Evolutionary conservation across 2,888 invertebrate species (phyloP), one percentile per base, ranked within the genome.

Genomic region (Margaritifera margaritifera): DNA sequence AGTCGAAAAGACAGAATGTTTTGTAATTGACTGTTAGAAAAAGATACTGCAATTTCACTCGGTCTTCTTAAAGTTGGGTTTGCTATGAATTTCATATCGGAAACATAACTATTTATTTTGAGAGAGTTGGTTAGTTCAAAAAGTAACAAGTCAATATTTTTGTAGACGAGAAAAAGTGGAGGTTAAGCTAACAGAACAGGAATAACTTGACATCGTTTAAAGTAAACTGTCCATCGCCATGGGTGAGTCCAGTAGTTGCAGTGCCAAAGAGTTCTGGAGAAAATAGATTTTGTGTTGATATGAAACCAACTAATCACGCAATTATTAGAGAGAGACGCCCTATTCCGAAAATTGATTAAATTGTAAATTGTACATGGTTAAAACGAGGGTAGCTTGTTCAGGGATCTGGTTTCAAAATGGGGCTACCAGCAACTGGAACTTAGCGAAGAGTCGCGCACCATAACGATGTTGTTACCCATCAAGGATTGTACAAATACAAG

Each of bases 391-490:
- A 74, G 58, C 58, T 64, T 80, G 1, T 83, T 80, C 61, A 69
- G 66, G 53, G 81, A 81, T 42, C 58, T 84, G 5, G 83, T 81
- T 65, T 66, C 81, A 0, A 79, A 74, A 55, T 73, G 64, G 69
- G 80, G 75, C 0, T 84, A 75, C 59, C 80, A 82, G 55, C 80
- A 31, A 83, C 20, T 81, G 78, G 18, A 62, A 80, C 31, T 31
- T 31, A 31, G 31, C 31, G 31, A 31, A 31, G 31, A 31, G n/a
- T n/a, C 6, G 31, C 1, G 1, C 31, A 31, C 31, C 31, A 1
- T 8, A 15, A 70, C 73, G 3, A 83, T 83, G 8, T 80, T 83
- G 80, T 76, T 19, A 81, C 80, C n/a, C 76, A 80, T 31, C 71
- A 62, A 51, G 78, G 77, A 18, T 54, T 76, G 11, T 80, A 64